Conservation (phyloP, 2,797 vertebrate species). For the Lindbergichthys nudifrons region DNA sequence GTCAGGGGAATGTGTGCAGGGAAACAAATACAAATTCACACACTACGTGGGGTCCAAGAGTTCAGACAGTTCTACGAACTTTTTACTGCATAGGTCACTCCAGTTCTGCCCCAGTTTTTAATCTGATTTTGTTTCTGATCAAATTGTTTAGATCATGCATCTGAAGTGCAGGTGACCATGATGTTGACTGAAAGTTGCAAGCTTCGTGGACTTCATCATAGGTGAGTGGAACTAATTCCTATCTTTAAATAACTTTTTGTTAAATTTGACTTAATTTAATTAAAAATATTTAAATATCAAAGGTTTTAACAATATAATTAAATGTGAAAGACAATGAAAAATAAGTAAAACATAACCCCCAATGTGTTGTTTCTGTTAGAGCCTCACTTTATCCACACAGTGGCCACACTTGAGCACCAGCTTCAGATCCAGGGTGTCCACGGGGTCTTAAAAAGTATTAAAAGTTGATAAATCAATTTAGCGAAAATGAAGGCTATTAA, state of each 20-base stretch:
- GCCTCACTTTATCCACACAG: too few relatives aligned
- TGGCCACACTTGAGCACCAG: too few relatives aligned
- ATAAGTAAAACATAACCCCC: neutral
- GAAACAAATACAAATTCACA: constrained; percentile 27
- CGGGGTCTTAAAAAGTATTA: too few relatives aligned
- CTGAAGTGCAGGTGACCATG: constrained; percentile 98
- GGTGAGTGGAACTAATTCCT: constrained; percentile 80
- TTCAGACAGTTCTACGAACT: neutral
- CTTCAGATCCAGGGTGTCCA: too few relatives aligned
- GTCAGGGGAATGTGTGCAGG: constrained; percentile 17
- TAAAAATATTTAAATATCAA: neutral
- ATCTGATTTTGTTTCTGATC: constrained; percentile 34
- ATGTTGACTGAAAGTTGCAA: constrained; percentile 99
- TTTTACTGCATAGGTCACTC: neutral
- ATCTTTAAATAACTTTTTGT: neutral
- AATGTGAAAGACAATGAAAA: neutral
- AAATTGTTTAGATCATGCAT: constrained; percentile 90
- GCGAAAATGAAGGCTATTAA: too few relatives aligned
- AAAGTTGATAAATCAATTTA: too few relatives aligned
- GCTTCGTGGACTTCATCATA: constrained; percentile 97
- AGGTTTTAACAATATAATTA: neutral
- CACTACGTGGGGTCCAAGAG: neutral
- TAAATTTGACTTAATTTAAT: neutral
- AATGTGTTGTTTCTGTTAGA: neutral
- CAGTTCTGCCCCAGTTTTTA: neutral